Percentiles rank a stretch among this genome's conserved stretches.
phyloP scores from a whole-genome alignment of 2,797 vertebrate species.

The Lophotriccus pileatus region DNA sequence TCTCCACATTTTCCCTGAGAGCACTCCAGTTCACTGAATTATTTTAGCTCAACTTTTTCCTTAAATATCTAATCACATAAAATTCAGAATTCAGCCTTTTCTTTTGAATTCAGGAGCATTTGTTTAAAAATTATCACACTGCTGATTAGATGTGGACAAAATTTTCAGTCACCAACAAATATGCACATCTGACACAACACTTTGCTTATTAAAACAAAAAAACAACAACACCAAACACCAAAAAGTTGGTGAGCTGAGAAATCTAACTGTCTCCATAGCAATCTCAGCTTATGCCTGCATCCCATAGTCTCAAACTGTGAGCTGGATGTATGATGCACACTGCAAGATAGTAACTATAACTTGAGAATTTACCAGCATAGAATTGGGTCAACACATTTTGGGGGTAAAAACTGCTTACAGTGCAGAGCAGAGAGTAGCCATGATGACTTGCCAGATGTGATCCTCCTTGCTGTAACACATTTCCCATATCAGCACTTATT shows the following conservation, averaged over 20 bases:
- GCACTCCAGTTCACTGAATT: background rate
- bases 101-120: background rate
- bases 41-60: background rate
- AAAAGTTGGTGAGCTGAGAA: background rate
- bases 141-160: background rate
- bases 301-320: background rate
- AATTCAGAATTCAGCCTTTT: background rate
- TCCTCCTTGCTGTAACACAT: background rate
- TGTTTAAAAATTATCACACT: background rate
- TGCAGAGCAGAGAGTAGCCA: background rate
- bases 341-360: background rate
- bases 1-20: background rate
- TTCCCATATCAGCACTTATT: slow-evolving; percentile 37
- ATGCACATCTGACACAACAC: background rate
- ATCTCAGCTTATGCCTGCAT: background rate
- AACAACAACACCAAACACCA: background rate
- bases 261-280: background rate
- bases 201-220: background rate
- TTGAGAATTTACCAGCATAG: background rate
- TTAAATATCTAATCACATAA: background rate
- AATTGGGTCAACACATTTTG: background rate
- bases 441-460: slow-evolving; percentile 27
- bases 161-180: background rate
- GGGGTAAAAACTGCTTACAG: background rate
- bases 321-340: background rate